Conservation (phyloP, 1,140 invertebrate genomes). For the Rhagoletis zephyria region DNA sequence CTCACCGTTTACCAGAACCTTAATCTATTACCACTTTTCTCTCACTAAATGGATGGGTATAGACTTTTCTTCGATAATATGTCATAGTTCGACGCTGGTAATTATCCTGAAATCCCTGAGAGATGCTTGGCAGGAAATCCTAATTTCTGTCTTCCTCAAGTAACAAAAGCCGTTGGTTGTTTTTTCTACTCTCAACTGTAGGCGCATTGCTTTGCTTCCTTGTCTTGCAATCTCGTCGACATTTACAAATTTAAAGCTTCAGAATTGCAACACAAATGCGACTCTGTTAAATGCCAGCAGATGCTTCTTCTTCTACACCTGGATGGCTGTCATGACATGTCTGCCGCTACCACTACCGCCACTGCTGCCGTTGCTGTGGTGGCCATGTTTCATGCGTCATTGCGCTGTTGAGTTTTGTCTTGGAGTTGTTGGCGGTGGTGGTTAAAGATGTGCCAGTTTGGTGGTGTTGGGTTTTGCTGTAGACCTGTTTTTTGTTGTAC, state of each 20-base stretch:
- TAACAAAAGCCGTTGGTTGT: too few species aligned
- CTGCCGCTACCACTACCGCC: not conserved
- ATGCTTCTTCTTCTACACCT: not conserved
- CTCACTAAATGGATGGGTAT: too few species aligned
- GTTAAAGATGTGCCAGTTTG: not conserved
- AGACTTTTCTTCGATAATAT: too few species aligned
- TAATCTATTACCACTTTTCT: too few species aligned
- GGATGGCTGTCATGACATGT: not conserved
- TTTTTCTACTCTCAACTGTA: not conserved
- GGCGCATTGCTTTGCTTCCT: not conserved
- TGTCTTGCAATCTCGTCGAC: not conserved
- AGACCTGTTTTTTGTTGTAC: not conserved
- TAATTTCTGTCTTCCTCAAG: too few species aligned
- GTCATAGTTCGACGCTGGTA: too few species aligned
- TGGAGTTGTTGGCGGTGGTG: slow-evolving; percentile 2
- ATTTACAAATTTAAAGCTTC: not conserved
- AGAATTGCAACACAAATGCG: slow-evolving; percentile 16
- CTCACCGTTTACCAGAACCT: too few species aligned
- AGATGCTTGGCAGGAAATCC: too few species aligned
- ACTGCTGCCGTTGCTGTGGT: not conserved
- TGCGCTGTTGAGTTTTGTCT: slow-evolving; percentile 10
- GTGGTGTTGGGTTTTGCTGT: not conserved
- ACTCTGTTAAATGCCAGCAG: slow-evolving; percentile 11
- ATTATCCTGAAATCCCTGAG: too few species aligned
- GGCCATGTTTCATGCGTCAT: slow-evolving; percentile 31